These are phyloP conservation scores for Limosa lapponica DNA, from an alignment of 2,797 vertebrate species.

Conservation along the genomic window DNA sequence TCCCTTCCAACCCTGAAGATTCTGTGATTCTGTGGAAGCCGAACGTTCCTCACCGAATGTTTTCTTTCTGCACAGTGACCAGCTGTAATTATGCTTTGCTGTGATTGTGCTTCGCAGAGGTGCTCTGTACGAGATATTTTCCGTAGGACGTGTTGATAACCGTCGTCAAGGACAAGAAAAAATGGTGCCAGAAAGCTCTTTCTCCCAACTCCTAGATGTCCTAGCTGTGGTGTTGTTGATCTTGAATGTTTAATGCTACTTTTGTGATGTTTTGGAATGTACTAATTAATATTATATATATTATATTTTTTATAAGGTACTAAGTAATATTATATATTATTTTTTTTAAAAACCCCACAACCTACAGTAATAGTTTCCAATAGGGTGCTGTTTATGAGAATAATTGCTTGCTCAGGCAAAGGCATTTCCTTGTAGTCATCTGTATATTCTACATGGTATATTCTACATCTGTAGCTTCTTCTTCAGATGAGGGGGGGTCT, in stretches of 20 bases:
- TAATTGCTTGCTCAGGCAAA: background rate
- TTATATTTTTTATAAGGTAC: background rate
- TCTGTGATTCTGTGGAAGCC: too few species aligned
- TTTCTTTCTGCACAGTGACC: background rate
- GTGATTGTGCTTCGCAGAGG: background rate
- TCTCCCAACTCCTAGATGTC: background rate
- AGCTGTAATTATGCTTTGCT: background rate
- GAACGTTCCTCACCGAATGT: background rate
- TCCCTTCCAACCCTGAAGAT: too few species aligned
- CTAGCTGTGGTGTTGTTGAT: background rate
- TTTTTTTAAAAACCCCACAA: background rate
- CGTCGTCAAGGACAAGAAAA: background rate
- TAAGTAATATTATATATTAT: background rate
- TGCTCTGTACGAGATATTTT: background rate
- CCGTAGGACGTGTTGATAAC: rapidly evolving
- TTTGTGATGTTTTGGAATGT: background rate
- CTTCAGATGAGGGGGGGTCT: too few species aligned
- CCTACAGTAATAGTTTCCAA: background rate
- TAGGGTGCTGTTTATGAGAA: background rate
- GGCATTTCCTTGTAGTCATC: background rate
- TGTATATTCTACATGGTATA: background rate
- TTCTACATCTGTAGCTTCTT: too few species aligned
- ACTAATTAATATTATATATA: background rate
- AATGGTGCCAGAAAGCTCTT: rapidly evolving
- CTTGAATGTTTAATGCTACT: background rate